These are phyloP conservation scores for Tipula confusa DNA, from an alignment of 2,888 invertebrate genomes.

Conservation along the genomic window DNA sequence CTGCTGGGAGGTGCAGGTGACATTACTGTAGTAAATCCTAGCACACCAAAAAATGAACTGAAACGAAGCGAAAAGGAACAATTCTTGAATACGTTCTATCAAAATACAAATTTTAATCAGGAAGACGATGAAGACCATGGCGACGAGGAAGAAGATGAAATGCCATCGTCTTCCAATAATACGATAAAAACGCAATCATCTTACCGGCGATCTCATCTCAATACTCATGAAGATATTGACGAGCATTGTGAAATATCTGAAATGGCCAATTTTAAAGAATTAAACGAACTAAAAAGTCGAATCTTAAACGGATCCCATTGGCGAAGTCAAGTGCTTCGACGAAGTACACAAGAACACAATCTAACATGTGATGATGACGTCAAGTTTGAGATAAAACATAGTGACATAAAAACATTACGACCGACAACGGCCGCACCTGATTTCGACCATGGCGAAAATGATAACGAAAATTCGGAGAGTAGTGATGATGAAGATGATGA, in stretches of 20 bases:
- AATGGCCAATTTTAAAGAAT: slow-evolving; percentile 37
- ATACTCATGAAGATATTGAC: slow-evolving; percentile 33
- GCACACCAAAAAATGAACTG: slow-evolving; percentile 34
- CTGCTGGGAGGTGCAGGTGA: slow-evolving; percentile 28
- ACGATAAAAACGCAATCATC: slow-evolving; percentile 36
- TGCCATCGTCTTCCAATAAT: slow-evolving; percentile 37
- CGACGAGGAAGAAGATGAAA: slow-evolving; percentile 36
- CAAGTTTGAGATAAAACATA: slow-evolving; percentile 39
- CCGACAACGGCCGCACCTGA: not conserved
- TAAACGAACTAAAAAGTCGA: slow-evolving; percentile 37
- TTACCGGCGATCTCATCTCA: not conserved
- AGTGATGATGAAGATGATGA: slow-evolving; percentile 56
- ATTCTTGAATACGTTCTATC: slow-evolving; percentile 37
- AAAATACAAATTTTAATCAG: slow-evolving; percentile 37
- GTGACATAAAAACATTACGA: slow-evolving; percentile 39
- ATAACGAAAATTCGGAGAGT: slow-evolving; percentile 55
- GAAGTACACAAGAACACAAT: slow-evolving; percentile 36
- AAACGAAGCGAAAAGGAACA: slow-evolving; percentile 35
- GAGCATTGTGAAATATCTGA: slow-evolving; percentile 37
- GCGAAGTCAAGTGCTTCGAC: slow-evolving; percentile 36
- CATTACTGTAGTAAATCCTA: slow-evolving; percentile 29
- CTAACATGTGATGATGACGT: slow-evolving; percentile 39
- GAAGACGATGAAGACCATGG: slow-evolving; percentile 33
- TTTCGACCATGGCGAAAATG: slow-evolving; percentile 37
- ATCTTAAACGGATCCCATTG: slow-evolving; percentile 37